phyloP scores from a whole-genome alignment of 2,888 invertebrate genomes.

The Andrena haemorrhoa region DNA sequence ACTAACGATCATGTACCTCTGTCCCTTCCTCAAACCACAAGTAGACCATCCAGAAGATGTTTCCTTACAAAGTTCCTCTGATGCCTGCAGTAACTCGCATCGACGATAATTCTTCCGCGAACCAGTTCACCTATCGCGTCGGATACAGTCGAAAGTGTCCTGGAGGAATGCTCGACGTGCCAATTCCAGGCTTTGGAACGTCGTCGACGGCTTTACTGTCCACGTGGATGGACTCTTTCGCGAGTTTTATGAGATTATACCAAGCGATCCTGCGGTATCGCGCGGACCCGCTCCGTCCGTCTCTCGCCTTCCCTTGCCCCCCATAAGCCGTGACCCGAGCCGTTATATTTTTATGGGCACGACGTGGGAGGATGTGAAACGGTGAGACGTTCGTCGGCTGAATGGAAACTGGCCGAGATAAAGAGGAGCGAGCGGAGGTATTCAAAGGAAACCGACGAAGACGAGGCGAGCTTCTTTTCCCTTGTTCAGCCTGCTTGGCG shows the following conservation, averaged over 20 bases:
- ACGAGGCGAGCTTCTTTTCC: neutral
- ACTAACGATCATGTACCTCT: neutral
- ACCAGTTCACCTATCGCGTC: conserved; percentile 14
- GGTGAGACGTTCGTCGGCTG: conserved; percentile 31
- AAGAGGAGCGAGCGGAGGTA: conserved; percentile 31
- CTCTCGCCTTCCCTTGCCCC: conserved; percentile 4
- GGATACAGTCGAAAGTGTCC: conserved; percentile 38
- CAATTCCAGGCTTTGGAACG: conserved; percentile 46
- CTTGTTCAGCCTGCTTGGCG: neutral
- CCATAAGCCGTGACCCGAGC: conserved; percentile 58
- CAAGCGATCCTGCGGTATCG: conserved; percentile 63
- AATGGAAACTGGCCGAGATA: conserved; percentile 57
- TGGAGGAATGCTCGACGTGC: conserved; percentile 25
- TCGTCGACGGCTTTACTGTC: conserved; percentile 54
- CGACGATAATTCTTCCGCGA: conserved; percentile 10
- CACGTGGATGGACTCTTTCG: conserved; percentile 61
- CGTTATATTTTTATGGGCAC: conserved; percentile 76
- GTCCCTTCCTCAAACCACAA: neutral
- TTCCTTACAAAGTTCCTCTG: neutral
- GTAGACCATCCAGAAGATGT: neutral
- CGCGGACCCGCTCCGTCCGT: conserved; percentile 16
- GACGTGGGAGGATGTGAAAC: conserved; percentile 54
- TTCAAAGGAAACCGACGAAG: conserved; percentile 28
- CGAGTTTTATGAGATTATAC: conserved; percentile 70
- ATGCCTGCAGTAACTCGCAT: neutral